These are phyloP conservation scores for Crotalus tigris DNA, from an alignment of 2,113 vertebrate genomes.

Conservation along the genomic window DNA sequence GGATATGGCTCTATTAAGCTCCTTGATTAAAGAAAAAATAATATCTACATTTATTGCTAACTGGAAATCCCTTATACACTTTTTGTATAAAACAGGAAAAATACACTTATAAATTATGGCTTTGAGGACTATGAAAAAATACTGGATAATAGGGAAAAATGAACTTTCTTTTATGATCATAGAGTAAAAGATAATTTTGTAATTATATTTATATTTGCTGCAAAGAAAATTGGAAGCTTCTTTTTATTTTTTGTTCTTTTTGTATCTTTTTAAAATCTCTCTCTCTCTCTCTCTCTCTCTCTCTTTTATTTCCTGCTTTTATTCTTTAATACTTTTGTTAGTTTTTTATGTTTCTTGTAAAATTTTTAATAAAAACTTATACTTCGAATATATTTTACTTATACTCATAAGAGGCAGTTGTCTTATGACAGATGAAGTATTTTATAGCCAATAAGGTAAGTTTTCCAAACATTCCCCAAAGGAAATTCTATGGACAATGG, in stretches of 20 bases:
- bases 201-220: background rate
- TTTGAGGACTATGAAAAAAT: background rate
- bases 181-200: background rate
- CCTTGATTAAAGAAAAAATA: background rate
- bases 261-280: background rate
- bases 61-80: background rate
- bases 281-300: background rate
- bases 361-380: background rate
- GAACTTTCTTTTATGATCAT: background rate
- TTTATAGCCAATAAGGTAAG: background rate
- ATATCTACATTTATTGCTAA: background rate
- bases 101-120: background rate
- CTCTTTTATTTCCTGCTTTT: background rate
- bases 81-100: background rate
- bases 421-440: background rate
- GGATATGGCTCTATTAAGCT: background rate
- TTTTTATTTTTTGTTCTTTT: background rate
- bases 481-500: background rate
- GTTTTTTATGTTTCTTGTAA: background rate
- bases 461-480: background rate
- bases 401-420: background rate
- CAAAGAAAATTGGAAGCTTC: background rate
- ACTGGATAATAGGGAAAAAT: background rate
- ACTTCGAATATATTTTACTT: background rate
- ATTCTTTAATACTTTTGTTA: background rate